Base-by-base conservation (phyloP, 2,888 invertebrate species). In the Schizotus pectinicornis region DNA sequence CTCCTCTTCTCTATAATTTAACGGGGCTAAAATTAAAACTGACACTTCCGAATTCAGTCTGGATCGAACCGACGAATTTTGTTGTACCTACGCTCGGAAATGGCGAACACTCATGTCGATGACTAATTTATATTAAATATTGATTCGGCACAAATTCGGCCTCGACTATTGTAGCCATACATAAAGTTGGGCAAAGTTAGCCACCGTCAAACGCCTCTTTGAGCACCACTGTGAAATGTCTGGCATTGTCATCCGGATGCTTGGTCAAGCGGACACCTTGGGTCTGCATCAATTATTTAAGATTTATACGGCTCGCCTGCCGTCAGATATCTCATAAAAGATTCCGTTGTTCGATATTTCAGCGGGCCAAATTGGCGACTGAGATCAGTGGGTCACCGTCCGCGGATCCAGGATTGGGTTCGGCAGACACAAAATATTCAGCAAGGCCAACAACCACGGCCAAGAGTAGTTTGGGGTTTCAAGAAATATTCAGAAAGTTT, bases 1-100 rank as follows among this genome's bases (percentile, higher is more conserved):
- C 41, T 22, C 33, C 30, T 14, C 36, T 22, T 32, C 33, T 48
- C 54, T 47, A 54, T 54, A 54, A 54, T 54, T 54, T 47, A 54
- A 22, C 22, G 41, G 22, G 38, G 34, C 47, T 34, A 54, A 54
- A 54, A 54, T 54, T 54, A 54, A 47, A 54, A 54, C 34, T 54
- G 54, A 54, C 41, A 46, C 14, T 48, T 11, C 7, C 33, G 35
- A 47, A 54, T 47, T 54, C 47, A 47, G 11, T 14, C 14, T 13
- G 34, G 34, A 33, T 31, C 13, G 41, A 11, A 11, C n/a, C 32
- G 32, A 41, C 41, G 39, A 14, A 50, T 49, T 33, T 38, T 49
- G 36, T 5, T 22, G 22, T 22, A 22, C 2, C 5, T n/a, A n/a
- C 22, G 22, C 22, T 2, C 22, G 22, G 3, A 22, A 22, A 22